Conservation (phyloP, 2,113 vertebrate species). For the Rhinoptilus africanus region DNA sequence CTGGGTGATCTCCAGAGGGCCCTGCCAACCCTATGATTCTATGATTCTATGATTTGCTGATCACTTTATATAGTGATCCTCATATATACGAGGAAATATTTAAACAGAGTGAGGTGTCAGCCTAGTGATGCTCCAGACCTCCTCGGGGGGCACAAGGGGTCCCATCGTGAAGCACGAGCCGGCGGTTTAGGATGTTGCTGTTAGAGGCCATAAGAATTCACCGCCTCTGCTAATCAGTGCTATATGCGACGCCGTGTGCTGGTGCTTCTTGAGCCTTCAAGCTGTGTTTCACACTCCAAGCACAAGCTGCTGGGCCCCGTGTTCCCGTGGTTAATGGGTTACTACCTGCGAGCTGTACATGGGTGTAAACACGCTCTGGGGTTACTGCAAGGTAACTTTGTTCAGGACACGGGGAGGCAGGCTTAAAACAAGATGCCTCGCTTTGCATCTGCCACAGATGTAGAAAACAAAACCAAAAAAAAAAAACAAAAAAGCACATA, state of each 20-base stretch:
- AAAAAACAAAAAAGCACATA: neutral
- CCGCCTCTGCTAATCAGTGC: neutral
- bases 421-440: neutral
- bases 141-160: neutral
- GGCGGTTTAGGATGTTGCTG: neutral
- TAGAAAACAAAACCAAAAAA: neutral
- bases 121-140: neutral
- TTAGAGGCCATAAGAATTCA: accelerated
- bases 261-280: neutral
- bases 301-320: neutral
- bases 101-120: neutral
- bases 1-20: too few relatives aligned
- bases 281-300: neutral
- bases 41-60: too few relatives aligned
- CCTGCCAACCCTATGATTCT: too few relatives aligned
- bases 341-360: neutral
- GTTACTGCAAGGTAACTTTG: neutral
- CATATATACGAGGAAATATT: neutral
- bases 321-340: neutral
- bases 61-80: neutral
- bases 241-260: accelerated
- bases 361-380: neutral
- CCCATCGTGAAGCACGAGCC: accelerated
- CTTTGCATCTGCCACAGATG: neutral
- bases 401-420: neutral